Evolutionary conservation across 1,140 invertebrate species (phyloP).

Genomic region (Leptoteleia sp.): DNA sequence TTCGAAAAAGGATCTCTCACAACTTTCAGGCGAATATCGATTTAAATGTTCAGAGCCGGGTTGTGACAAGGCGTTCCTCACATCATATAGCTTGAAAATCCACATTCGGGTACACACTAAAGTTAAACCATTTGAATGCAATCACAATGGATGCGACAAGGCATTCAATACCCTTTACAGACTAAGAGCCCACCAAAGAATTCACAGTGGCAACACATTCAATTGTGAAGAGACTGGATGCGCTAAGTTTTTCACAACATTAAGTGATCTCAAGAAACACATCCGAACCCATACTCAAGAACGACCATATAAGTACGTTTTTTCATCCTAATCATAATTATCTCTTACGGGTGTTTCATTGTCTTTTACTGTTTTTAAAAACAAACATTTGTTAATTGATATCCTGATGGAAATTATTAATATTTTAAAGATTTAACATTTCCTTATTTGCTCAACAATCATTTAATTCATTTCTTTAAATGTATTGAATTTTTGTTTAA

Average conservation of each 20-base stretch:
- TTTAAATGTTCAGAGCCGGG: slow-evolving; percentile 93
- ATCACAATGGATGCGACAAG: slow-evolving; percentile 90
- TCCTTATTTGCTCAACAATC: too few relatives aligned
- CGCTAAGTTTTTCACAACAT: slow-evolving; percentile 95
- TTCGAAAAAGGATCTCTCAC: slow-evolving; percentile 68
- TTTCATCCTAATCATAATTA: slow-evolving; percentile 36
- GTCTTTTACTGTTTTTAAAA: too few relatives aligned
- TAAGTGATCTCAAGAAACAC: slow-evolving; percentile 97
- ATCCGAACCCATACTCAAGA: slow-evolving; percentile 95
- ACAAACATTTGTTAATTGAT: too few relatives aligned
- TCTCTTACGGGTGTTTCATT: too few relatives aligned
- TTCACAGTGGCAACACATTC: slow-evolving; percentile 97
- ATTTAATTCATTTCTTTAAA: too few relatives aligned
- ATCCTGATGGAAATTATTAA: too few relatives aligned
- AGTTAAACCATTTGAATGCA: slow-evolving; percentile 93
- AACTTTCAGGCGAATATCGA: slow-evolving; percentile 92
- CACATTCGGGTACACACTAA: slow-evolving; percentile 97
- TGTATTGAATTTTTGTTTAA: too few relatives aligned
- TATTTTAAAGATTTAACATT: too few relatives aligned
- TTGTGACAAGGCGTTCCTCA: slow-evolving; percentile 96
- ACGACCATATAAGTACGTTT: slow-evolving; percentile 92
- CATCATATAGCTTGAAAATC: slow-evolving; percentile 96
- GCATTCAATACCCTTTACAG: slow-evolving; percentile 97
- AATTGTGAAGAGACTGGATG: slow-evolving; percentile 93
- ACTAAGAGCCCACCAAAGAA: slow-evolving; percentile 93